Evolutionary conservation across 2,113 vertebrate genomes (phyloP).

Genomic region (Poecilia latipinna): DNA sequence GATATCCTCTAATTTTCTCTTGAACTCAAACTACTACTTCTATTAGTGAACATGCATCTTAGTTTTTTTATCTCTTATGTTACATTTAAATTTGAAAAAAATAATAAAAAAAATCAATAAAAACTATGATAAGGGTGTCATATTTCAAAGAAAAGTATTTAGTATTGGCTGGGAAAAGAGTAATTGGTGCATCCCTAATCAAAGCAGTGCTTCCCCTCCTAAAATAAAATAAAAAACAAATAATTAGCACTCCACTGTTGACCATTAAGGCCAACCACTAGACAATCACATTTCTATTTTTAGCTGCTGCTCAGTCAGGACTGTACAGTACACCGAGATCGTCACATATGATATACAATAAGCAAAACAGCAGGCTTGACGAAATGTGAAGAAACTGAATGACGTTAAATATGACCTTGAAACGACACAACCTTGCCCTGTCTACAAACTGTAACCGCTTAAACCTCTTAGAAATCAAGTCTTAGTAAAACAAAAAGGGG

Average conservation of each 20-base stretch:
- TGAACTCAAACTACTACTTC: background rate
- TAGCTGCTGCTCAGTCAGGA: constrained; percentile 12
- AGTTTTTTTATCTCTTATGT: too few relatives aligned
- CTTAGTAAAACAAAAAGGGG: background rate
- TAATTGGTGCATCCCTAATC: background rate
- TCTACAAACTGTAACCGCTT: background rate
- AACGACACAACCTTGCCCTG: background rate
- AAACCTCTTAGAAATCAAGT: constrained; percentile 2
- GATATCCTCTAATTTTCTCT: background rate
- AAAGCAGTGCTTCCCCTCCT: background rate
- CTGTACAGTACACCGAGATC: background rate
- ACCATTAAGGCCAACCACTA: too few relatives aligned
- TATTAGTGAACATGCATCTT: too few relatives aligned
- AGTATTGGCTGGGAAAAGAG: background rate
- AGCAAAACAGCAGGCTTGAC: background rate
- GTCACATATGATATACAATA: background rate
- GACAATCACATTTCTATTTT: constrained; percentile 14
- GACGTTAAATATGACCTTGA: background rate
- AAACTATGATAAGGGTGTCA: background rate
- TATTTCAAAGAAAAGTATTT: too few relatives aligned
- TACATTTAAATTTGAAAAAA: too few relatives aligned
- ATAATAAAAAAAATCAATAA: too few relatives aligned
- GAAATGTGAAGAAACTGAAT: background rate
- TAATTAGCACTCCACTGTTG: too few relatives aligned
- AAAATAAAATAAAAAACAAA: too few relatives aligned